Conservation (phyloP, 2,888 invertebrate species). For the Ernsta delagoae region DNA sequence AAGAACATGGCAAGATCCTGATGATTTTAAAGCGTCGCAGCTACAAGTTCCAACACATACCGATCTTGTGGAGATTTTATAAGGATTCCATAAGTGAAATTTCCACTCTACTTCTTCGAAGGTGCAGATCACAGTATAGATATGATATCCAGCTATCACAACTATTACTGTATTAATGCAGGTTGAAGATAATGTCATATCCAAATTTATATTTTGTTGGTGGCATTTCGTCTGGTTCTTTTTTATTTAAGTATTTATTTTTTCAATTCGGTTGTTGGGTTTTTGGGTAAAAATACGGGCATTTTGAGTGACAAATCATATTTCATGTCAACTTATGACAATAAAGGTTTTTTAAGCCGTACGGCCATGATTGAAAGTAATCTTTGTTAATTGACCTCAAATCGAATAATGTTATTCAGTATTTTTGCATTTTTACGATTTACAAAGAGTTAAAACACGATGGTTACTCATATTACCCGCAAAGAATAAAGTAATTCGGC, state of each 20-base stretch:
- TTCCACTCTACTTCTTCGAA: slow-evolving; percentile 50
- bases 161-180: slow-evolving; percentile 55
- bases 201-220: slow-evolving; percentile 47
- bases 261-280: slow-evolving; percentile 29
- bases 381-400: too few relatives aligned
- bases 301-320: too few relatives aligned
- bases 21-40: slow-evolving; percentile 44
- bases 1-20: neutral
- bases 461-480: too few relatives aligned
- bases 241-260: slow-evolving; percentile 49
- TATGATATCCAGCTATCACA: slow-evolving; percentile 57
- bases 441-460: too few relatives aligned
- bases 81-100: slow-evolving; percentile 40
- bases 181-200: slow-evolving; percentile 57
- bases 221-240: slow-evolving; percentile 59
- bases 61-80: slow-evolving; percentile 45
- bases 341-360: too few relatives aligned
- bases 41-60: slow-evolving; percentile 58
- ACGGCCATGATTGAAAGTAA: too few relatives aligned
- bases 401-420: too few relatives aligned
- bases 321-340: too few relatives aligned
- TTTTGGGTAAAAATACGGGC: slow-evolving; percentile 36
- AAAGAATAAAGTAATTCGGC: too few relatives aligned
- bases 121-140: slow-evolving; percentile 51
- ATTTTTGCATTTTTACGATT: too few relatives aligned